phyloP scores from a whole-genome alignment of 2,113 vertebrate species.

The Laticauda colubrina region DNA sequence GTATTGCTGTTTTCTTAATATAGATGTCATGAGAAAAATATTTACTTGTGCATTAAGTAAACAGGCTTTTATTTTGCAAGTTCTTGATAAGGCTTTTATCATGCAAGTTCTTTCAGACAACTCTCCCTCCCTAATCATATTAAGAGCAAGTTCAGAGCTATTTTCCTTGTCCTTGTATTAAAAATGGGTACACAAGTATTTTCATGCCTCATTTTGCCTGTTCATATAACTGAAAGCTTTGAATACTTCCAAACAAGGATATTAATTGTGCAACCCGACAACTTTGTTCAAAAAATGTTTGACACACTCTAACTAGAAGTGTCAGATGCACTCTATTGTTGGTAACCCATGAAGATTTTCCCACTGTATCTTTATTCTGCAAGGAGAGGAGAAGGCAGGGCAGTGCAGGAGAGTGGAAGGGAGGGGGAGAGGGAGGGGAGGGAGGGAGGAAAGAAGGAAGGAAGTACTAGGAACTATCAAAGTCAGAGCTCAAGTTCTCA shows the following conservation, averaged over 20 bases:
- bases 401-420: rapidly evolving
- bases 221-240: not conserved
- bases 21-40: not conserved
- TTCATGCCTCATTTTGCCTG: not conserved
- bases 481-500: not conserved
- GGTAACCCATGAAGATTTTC: not conserved
- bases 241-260: not conserved
- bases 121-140: not conserved
- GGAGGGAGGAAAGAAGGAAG: not conserved
- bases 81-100: too few species aligned
- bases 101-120: not conserved
- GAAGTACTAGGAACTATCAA: not conserved
- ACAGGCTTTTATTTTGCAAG: not conserved
- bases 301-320: not conserved
- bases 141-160: not conserved
- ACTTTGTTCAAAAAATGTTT: not conserved
- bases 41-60: not conserved
- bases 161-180: not conserved
- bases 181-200: not conserved
- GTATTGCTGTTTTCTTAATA: not conserved
- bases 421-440: not conserved
- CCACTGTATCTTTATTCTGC: not conserved
- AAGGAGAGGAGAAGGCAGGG: not conserved
- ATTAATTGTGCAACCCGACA: not conserved
- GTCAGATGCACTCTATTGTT: not conserved